Percentiles rank a stretch among this genome's conserved stretches.
phyloP scores from a whole-genome alignment of 2,113 vertebrate genomes.

The Zootoca vivipara region DNA sequence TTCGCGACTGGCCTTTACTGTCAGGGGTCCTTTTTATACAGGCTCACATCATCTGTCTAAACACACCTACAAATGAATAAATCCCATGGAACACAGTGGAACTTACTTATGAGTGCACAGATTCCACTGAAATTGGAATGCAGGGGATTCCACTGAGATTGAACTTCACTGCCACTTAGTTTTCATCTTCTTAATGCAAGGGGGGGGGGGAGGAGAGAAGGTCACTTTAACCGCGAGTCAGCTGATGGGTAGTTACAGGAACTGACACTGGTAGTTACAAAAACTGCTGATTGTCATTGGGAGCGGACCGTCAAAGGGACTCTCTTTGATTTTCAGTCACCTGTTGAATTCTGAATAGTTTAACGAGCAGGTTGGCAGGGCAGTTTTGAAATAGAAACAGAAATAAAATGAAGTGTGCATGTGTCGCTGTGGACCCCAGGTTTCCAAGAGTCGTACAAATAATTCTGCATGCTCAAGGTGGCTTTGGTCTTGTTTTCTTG shows the following conservation, averaged over 20 bases:
- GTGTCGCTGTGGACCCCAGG: not conserved
- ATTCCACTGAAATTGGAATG: not conserved
- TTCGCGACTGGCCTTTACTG: too few species aligned
- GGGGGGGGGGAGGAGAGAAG: too few species aligned
- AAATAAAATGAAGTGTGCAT: not conserved
- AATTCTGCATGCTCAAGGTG: not conserved
- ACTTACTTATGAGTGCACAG: not conserved
- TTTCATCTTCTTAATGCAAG: not conserved
- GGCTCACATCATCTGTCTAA: not conserved
- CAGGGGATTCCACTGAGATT: not conserved
- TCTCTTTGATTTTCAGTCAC: too few species aligned
- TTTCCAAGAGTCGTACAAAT: not conserved
- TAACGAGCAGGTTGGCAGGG: not conserved
- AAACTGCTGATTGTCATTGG: too few species aligned
- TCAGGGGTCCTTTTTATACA: too few species aligned
- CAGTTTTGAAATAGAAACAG: not conserved
- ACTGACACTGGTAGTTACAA: too few species aligned
- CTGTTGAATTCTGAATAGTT: not conserved
- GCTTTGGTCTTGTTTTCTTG: not conserved
- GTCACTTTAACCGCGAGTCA: too few species aligned
- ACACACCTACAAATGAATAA: not conserved
- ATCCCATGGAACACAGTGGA: not conserved
- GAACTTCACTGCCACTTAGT: not conserved
- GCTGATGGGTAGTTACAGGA: too few species aligned
- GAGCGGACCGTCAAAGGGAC: too few species aligned